Evolutionary conservation across 2,797 vertebrate species (phyloP).

Genomic region (Poeciliopsis gracilis): DNA sequence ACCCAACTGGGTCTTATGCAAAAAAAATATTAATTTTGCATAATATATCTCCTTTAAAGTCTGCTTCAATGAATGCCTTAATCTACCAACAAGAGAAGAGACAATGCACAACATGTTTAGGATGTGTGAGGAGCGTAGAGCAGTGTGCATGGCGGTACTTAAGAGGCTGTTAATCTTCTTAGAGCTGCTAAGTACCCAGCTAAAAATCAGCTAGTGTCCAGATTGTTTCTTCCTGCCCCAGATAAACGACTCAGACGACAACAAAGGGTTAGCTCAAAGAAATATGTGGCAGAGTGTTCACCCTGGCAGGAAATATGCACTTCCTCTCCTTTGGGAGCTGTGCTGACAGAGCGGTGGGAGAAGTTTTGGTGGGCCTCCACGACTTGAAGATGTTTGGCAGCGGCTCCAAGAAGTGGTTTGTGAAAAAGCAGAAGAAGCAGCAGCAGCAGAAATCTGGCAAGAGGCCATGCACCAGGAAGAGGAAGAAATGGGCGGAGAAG

Average conservation of each 20-base stretch:
- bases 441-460: constrained; percentile 70
- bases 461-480: constrained; percentile 77
- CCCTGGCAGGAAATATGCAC: constrained; percentile 73
- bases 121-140: constrained; percentile 68
- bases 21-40: too few relatives aligned
- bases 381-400: constrained; percentile 84
- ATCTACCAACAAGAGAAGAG: constrained; percentile 27
- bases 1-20: too few relatives aligned
- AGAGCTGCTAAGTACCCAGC: constrained; percentile 81
- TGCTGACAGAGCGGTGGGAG: constrained; percentile 64
- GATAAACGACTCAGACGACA: constrained; percentile 77
- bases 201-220: constrained; percentile 83
- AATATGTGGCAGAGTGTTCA: constrained; percentile 64
- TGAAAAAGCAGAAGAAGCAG: constrained; percentile 79
- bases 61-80: constrained; percentile 24
- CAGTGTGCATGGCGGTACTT: constrained; percentile 81
- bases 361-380: constrained; percentile 61
- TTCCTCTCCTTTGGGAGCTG: constrained; percentile 65
- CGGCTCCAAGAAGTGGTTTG: constrained; percentile 84
- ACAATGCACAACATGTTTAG: constrained; percentile 53
- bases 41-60: constrained; percentile 15
- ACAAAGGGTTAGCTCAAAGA: constrained; percentile 61
- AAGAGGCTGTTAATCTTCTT: constrained; percentile 89
- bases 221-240: constrained; percentile 81
- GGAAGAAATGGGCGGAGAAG: constrained; percentile 78